Conservation (phyloP, 2,113 vertebrate genomes). For the Oryzias melastigma region DNA sequence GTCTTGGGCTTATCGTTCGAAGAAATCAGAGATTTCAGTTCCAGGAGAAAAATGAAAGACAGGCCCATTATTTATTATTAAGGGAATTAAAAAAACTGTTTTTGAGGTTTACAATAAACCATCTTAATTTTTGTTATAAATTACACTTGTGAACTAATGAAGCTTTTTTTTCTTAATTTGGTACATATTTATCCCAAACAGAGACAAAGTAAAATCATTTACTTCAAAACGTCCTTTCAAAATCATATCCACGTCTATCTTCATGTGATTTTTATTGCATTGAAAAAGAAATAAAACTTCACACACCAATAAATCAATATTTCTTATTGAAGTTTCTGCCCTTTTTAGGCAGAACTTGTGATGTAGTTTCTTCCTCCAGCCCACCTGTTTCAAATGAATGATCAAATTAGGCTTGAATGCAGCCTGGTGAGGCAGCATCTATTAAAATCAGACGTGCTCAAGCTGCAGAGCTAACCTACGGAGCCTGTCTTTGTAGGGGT, state of each 20-base stretch:
- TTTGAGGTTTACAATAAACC: too few species aligned
- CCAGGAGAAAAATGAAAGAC: conserved; percentile 1
- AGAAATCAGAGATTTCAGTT: background rate
- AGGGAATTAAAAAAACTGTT: too few species aligned
- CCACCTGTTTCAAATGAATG: conserved; percentile 6
- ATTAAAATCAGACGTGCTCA: conserved; percentile 4
- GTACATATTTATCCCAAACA: too few species aligned
- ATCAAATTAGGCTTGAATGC: background rate
- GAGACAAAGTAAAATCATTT: too few species aligned
- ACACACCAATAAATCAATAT: background rate
- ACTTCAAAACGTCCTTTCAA: background rate
- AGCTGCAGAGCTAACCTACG: background rate
- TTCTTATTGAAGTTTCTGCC: background rate
- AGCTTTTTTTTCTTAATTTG: too few species aligned
- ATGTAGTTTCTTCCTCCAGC: background rate
- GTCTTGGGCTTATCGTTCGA: conserved; percentile 8
- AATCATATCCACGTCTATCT: background rate
- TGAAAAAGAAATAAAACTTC: background rate
- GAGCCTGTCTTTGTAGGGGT: background rate
- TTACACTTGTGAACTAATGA: too few species aligned
- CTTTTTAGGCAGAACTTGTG: background rate
- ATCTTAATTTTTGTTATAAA: too few species aligned
- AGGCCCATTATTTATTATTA: too few species aligned
- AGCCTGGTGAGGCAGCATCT: background rate
- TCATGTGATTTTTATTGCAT: too few species aligned